Conservation (phyloP, 2,797 vertebrate genomes). For the Xenopus petersii region DNA sequence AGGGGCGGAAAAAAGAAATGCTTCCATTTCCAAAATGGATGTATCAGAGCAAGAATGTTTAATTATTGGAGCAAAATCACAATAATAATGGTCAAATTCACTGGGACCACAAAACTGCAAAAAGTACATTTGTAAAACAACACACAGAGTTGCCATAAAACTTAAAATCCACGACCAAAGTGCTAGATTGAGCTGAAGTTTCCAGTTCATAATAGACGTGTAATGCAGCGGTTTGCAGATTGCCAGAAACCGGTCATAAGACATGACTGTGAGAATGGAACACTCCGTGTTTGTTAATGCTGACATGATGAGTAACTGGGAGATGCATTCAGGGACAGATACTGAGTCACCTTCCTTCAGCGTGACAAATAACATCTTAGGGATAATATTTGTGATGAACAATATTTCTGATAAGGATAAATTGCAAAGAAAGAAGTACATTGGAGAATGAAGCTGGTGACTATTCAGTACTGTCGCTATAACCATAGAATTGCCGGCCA, state of each 20-base stretch:
- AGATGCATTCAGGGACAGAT: neutral
- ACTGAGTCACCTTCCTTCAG: neutral
- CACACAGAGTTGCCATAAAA: neutral
- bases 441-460: conserved; percentile 46
- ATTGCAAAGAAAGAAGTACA: conserved; percentile 58
- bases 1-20: neutral
- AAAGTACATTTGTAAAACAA: neutral
- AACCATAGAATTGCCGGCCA: conserved; percentile 50
- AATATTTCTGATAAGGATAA: conserved; percentile 65
- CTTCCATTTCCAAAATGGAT: neutral
- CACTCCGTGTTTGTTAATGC: neutral
- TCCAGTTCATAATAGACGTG: neutral
- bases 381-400: conserved; percentile 58
- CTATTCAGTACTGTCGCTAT: conserved; percentile 32
- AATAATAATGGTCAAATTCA: conserved; percentile 6
- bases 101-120: conserved; percentile 1
- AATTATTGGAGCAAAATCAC: neutral
- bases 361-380: conserved; percentile 34
- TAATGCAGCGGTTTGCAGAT: conserved; percentile 8
- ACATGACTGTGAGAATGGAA: neutral
- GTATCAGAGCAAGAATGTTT: neutral
- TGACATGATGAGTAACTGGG: neutral
- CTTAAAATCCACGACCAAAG: neutral
- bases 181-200: neutral
- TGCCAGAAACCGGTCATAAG: neutral